Base-by-base conservation (phyloP, 2,888 invertebrate species). In the Xestia c-nigrum region DNA sequence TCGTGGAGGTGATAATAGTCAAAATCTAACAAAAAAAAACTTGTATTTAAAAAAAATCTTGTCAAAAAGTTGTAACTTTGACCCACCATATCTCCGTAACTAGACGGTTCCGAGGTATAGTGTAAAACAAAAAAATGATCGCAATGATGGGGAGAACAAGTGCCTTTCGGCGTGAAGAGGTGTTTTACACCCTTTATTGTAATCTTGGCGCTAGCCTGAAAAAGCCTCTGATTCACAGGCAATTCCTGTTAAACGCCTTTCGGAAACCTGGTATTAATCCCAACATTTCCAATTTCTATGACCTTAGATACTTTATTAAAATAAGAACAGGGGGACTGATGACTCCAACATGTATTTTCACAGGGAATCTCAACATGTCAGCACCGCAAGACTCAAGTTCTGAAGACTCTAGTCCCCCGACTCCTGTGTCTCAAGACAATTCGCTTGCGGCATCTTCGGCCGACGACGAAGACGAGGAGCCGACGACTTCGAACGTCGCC, bases 401-500 rank as follows among this genome's bases (percentile, higher is more conserved):
- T 0, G 95, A 95, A 64, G 93, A 93, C 59, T 43, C 43, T 10
- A 87, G 85, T 0, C 87, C 91, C 6, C 93, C 92, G 10, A 89
- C 93, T 19, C 91, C 92, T 5, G 92, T 93, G 1, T 87, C 90
- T 10, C 89, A 89, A 0, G 89, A 88, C 31, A 79, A 87, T 7
- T 79, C 86, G 4, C 82, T 92, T 3, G 78, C 91, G 0, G 85
- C 82, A 0, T 92, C 94, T 0, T 91, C 92, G 0, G 91, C 92
- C 0, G 93, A 93, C 70, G 95, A 94, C 43, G 94, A 95, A n/a
- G 92, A 92, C n/a, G 94, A 93, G 0, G 94, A 93, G 0, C 89
- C 90, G 2, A 7, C 90, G 1, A 7, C 84, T 0, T 47, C 80
- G 1, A 21, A 78, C 0, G 14, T 80, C 7, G 38, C 73, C 19